A percentile compares a stretch with the other conserved stretches of the same genome.
These are phyloP conservation scores for Macrosoma leucophasiata DNA, from an alignment of 2,888 invertebrate species.

Conservation along the genomic window DNA sequence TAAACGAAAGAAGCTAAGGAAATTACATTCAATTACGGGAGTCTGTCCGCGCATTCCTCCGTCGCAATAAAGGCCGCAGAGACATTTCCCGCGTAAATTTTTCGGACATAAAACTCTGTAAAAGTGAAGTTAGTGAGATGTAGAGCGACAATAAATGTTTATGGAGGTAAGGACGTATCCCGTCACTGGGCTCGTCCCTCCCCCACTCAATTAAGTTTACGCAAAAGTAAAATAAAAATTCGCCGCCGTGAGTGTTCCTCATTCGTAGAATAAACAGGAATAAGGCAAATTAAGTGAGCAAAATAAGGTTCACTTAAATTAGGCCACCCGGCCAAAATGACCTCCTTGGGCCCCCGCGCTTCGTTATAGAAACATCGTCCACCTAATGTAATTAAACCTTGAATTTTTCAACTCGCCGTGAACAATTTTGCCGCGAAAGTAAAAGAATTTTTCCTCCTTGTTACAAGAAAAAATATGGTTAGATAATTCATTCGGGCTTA, in stretches of 20 bases:
- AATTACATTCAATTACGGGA: conserved; percentile 73
- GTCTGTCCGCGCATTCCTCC: conserved; percentile 57
- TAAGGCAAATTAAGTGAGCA: conserved; percentile 69
- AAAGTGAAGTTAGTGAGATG: conserved; percentile 73
- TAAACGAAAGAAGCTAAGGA: conserved; percentile 70
- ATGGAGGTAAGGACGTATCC: conserved; percentile 44
- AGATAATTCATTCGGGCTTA: too few species aligned
- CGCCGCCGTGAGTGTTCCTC: conserved; percentile 41
- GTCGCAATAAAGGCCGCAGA: conserved; percentile 62
- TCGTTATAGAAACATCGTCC: conserved; percentile 41
- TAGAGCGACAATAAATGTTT: conserved; percentile 71
- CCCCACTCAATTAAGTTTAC: conserved; percentile 60
- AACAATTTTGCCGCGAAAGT: conserved; percentile 5
- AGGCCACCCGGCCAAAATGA: conserved; percentile 57
- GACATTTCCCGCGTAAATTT: conserved; percentile 69
- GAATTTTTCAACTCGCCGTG: conserved; percentile 15
- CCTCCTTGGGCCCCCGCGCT: conserved; percentile 43
- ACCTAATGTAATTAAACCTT: conserved; percentile 59
- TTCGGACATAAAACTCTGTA: conserved; percentile 74
- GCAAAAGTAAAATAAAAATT: conserved; percentile 58
- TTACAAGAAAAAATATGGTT: too few species aligned
- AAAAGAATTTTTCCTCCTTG: conserved; percentile 6
- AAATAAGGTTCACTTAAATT: conserved; percentile 63
- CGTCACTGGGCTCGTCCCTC: conserved; percentile 28
- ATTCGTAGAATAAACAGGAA: conserved; percentile 66